Base-by-base conservation (phyloP, 2,797 vertebrate species). In the Acipenser transmontanus region DNA sequence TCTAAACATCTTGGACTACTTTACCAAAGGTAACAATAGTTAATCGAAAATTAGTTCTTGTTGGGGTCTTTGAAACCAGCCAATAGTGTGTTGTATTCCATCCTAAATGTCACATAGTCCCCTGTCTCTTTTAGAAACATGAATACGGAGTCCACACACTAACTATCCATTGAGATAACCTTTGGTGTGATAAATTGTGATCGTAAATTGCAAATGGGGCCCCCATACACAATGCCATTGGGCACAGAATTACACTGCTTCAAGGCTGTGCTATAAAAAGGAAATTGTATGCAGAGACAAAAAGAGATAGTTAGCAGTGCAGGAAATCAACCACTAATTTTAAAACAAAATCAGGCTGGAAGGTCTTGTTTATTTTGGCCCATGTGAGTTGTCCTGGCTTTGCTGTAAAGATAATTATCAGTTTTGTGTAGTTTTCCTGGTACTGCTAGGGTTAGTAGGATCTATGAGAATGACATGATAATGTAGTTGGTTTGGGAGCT, bases 311-410 rank as follows among this genome's bases (percentile, higher is more conserved):
- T 6, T 63, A n/a, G 48, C 48, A 52, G 12, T 57, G 52, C 64
- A 65, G 52, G 20, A 57, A 57, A 65, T 48, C n/a, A 51, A 57
- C 64, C 20, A 47, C 20, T 49, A n/a, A n/a, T 59, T 59, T 59
- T 7, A 66, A 49, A 11, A 56, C 47, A 8, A 5, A 8, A 54
- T 49, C 52, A 5, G 17, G 47, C n/a, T 57, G 52, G 57, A 49
- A 65, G 64, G 54, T 59, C 11, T 11, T 20, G 47, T 47, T 59
- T 59, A 47, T 66, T 47, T 66, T 66, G 56, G 54, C 65, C 14
- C 34, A 14, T 9, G 54, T 17, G 8, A 11, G 1, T 5, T 49
- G 64, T 66, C 17, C 52, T 10, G 51, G 34, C 50, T 47, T 2
- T 8, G 6, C 3, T 11, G 34, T 56, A 6, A 6, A 57, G 49